Percentiles rank a stretch among this genome's conserved stretches.
Evolutionary conservation across 2,797 vertebrate genomes (phyloP).

Genomic region (Gobio occitaniae): DNA sequence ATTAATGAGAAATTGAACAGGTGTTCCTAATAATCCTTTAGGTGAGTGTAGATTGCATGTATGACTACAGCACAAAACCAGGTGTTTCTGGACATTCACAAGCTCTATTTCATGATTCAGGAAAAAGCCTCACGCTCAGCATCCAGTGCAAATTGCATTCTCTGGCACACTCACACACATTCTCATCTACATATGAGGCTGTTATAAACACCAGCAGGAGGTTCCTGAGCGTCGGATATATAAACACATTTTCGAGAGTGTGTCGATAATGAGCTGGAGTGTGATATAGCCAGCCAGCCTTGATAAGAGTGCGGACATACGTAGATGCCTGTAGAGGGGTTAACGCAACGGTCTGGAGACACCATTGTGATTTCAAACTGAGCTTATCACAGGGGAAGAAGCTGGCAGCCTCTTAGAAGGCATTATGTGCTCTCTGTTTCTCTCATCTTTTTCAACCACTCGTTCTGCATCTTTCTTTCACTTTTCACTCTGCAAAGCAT

Average conservation of each 20-base stretch:
- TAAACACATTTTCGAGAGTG: slow-evolving; percentile 48
- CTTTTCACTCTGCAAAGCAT: slow-evolving; percentile 79
- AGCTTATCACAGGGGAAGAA: slow-evolving; percentile 80
- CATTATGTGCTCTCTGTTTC: slow-evolving; percentile 80
- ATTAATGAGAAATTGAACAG: too few relatives aligned
- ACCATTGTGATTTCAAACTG: slow-evolving; percentile 78
- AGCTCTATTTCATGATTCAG: slow-evolving; percentile 8
- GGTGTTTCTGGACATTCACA: background rate
- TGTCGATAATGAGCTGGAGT: slow-evolving; percentile 66
- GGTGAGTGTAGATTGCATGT: background rate
- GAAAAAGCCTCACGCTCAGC: slow-evolving; percentile 5
- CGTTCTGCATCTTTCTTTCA: slow-evolving; percentile 68
- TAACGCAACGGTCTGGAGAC: slow-evolving; percentile 76
- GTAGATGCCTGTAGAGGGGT: slow-evolving; percentile 74
- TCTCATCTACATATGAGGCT: slow-evolving; percentile 41
- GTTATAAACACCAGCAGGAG: slow-evolving; percentile 36
- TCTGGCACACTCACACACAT: slow-evolving; percentile 26
- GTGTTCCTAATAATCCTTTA: too few relatives aligned
- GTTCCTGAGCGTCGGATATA: slow-evolving; percentile 41
- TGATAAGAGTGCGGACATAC: slow-evolving; percentile 69
- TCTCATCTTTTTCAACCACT: slow-evolving; percentile 61
- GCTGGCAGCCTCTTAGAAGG: slow-evolving; percentile 82
- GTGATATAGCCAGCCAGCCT: slow-evolving; percentile 66
- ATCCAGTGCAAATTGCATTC: slow-evolving; percentile 31
- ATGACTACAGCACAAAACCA: background rate